A percentile compares a stretch with the other conserved stretches of the same genome.
These are phyloP conservation scores for Poeciliopsis paucimaculata DNA, from an alignment of 2,797 vertebrate species.

Conservation along the genomic window DNA sequence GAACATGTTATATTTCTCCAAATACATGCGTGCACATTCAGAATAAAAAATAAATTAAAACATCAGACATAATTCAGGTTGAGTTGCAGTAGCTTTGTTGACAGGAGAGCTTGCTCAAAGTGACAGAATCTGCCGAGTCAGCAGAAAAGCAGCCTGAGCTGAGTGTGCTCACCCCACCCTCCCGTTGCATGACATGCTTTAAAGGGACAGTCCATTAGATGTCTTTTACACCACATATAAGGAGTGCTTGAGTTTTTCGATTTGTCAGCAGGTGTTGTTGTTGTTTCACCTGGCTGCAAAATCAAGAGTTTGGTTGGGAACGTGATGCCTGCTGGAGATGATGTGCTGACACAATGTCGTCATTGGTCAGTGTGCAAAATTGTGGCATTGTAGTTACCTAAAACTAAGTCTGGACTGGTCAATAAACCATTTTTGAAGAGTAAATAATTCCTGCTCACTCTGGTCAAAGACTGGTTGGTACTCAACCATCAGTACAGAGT, in stretches of 20 bases:
- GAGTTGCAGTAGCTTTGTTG: constrained; percentile 15
- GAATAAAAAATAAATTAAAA: constrained; percentile 29
- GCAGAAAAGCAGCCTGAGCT: constrained; percentile 11
- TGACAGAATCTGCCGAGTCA: constrained; percentile 21
- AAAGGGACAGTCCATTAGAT: constrained; percentile 14
- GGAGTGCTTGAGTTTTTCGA: background rate
- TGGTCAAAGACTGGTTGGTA: constrained; percentile 6
- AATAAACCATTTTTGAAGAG: background rate
- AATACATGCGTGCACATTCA: constrained; percentile 24
- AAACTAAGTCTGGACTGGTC: background rate
- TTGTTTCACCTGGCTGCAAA: background rate
- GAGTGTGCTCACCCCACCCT: constrained; percentile 8
- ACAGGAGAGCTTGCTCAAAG: constrained; percentile 8
- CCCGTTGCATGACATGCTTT: constrained; percentile 20
- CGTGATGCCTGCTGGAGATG: background rate
- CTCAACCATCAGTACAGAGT: background rate
- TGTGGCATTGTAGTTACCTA: background rate
- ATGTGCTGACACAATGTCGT: background rate
- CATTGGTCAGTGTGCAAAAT: background rate
- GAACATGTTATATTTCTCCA: constrained; percentile 12
- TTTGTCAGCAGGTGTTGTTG: background rate
- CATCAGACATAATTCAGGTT: constrained; percentile 6
- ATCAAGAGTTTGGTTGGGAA: background rate
- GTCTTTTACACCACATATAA: constrained; percentile 3
- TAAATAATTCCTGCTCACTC: background rate